Base-by-base conservation (phyloP, 2,888 invertebrate species). In the Drosophila infuscata region DNA sequence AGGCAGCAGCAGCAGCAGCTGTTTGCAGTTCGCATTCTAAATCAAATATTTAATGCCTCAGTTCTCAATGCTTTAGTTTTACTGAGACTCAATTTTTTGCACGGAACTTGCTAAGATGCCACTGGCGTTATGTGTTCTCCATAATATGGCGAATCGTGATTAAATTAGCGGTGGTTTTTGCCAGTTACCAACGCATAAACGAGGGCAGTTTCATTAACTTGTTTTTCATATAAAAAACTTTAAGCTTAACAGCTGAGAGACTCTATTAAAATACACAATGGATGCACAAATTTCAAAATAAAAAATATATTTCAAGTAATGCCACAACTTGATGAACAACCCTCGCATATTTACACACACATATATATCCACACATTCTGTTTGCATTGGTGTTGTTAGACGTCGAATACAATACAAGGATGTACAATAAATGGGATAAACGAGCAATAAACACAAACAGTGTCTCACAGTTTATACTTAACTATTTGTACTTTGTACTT, bases 81-180 rank as follows among this genome's bases (percentile, higher is more conserved):
- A 25, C 30, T 25, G 33, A 12, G 35, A 12, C 11, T 71, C 29
- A 25, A 12, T 15, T 20, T 15, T 15, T 15, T 4, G n/a, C 46
- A 46, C 43, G n/a, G 20, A n/a, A 8, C 0, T 25, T 0, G 9
- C 12, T 35, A 25, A 20, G 17, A 6, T 48, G 63, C 66, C 63
- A 33, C 33, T 36, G 70, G 70, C 63, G 38, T 64, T 79, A 76
- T 70, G 67, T 51, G 35, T 74, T 66, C 73, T 73, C 68, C 79
- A 74, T 82, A 76, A 79, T 70, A 68, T 79, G 76, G 67, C 60
- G 65, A 64, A 70, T 67, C 67, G 38, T 51, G 46, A 57, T 71
- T 71, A 56, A 62, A 79, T 65, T 36, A 49, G 59, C 48, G 32
- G 25, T 25, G 25, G 3, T 25, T 25, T 25, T 25, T 25, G 25